Evolutionary conservation across 2,888 invertebrate species (phyloP).

Genomic region (Agrotis exclamationis): DNA sequence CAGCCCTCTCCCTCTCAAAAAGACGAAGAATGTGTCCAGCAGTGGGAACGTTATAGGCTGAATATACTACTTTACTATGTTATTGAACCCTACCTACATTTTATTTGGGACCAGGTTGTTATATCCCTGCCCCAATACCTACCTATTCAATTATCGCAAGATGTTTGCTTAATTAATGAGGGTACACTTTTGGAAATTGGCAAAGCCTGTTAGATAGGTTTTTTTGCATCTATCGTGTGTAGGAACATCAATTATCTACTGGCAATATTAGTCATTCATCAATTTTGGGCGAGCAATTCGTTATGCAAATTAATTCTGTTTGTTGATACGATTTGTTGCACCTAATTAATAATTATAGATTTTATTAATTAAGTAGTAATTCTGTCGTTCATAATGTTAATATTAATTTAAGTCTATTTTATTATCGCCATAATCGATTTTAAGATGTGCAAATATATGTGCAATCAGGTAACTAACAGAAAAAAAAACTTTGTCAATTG

Average conservation of each 20-base stretch:
- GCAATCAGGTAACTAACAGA: too few species aligned
- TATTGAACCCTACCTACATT: too few species aligned
- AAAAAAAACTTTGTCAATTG: too few species aligned
- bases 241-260: constrained; percentile 50
- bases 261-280: constrained; percentile 59
- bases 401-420: too few species aligned
- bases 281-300: constrained; percentile 38
- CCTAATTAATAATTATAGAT: constrained; percentile 10
- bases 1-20: too few species aligned
- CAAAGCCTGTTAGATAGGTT: constrained; percentile 30
- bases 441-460: neutral
- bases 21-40: too few species aligned
- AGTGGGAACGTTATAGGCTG: too few species aligned
- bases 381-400: too few species aligned
- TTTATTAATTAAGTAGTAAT: too few species aligned
- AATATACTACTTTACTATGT: too few species aligned
- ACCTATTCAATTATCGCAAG: constrained; percentile 36
- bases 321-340: constrained; percentile 15
- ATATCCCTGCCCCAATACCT: neutral
- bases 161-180: constrained; percentile 43
- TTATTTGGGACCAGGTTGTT: neutral
- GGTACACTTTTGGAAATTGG: constrained; percentile 31
- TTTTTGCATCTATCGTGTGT: constrained; percentile 33
- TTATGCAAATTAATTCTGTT: constrained; percentile 30
- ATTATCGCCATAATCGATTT: neutral